Conservation (phyloP, 2,888 invertebrate genomes). For the Morpho helenor region DNA sequence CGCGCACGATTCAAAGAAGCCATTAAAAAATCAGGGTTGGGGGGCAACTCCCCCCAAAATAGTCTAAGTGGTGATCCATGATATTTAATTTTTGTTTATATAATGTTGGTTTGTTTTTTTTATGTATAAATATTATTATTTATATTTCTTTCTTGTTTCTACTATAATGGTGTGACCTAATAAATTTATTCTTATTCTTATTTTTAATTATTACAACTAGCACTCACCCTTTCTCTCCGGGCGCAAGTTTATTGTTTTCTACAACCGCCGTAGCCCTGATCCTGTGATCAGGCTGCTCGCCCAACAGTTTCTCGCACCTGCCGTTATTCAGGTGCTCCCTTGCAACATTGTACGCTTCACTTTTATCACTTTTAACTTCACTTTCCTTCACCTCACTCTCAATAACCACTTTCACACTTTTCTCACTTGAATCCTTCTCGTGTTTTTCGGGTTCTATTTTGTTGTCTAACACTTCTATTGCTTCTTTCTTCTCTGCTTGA, state of each 20-base stretch:
- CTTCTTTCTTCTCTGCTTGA: slow-evolving; percentile 42
- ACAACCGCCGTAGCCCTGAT: slow-evolving; percentile 80
- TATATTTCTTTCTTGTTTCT: no score
- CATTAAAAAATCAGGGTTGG: no score
- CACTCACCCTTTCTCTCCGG: slow-evolving; percentile 80
- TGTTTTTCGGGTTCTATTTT: slow-evolving; percentile 59
- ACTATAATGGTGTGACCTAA: no score
- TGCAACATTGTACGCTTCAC: slow-evolving; percentile 65
- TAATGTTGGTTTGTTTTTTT: no score
- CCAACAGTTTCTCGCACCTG: slow-evolving; percentile 86
- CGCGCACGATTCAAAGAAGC: no score
- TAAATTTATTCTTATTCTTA: no score
- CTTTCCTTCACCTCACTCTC: slow-evolving; percentile 50
- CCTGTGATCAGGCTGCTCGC: slow-evolving; percentile 80
- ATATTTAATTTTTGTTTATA: no score
- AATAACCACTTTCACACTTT: slow-evolving; percentile 53
- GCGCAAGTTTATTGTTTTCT: slow-evolving; percentile 79
- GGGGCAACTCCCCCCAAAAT: no score
- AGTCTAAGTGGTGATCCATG: no score
- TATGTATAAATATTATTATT: no score
- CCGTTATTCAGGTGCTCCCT: slow-evolving; percentile 81
- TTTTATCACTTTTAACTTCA: slow-evolving; percentile 63
- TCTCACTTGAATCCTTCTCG: slow-evolving; percentile 68
- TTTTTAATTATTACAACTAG: neutral
- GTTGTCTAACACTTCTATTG: slow-evolving; percentile 36